A percentile compares a stretch with the other conserved stretches of the same genome.
Evolutionary conservation across 2,797 vertebrate species (phyloP).

Genomic region (Percopsis omiscomaycus): DNA sequence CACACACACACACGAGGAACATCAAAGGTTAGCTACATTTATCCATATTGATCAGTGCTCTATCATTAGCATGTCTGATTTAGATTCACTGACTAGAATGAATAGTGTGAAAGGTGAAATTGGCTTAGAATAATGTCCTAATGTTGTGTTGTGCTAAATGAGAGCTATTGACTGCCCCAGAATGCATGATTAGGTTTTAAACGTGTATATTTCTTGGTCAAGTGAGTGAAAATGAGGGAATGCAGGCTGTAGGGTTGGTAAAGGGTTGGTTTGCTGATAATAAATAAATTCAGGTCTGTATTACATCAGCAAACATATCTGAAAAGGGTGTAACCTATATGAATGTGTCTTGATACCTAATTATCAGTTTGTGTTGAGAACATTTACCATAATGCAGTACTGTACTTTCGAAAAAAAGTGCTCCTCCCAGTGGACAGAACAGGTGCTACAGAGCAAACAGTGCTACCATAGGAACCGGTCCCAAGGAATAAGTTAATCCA

Average conservation of each 20-base stretch:
- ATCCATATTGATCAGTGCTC: conserved; percentile 1
- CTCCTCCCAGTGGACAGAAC: conserved; percentile 64
- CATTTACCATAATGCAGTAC: conserved; percentile 13
- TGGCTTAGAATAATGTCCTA: background rate
- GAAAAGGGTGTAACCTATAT: conserved; percentile 1
- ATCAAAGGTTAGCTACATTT: background rate
- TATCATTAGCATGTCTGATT: background rate
- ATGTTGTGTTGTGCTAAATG: background rate
- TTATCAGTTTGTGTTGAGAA: background rate
- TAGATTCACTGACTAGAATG: conserved; percentile 1
- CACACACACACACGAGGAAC: background rate
- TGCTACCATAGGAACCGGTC: conserved; percentile 45
- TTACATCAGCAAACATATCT: background rate
- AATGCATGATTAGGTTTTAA: background rate
- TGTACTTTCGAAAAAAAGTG: background rate
- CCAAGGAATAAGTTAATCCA: conserved; percentile 56
- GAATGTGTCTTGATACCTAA: background rate
- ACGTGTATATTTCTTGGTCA: background rate
- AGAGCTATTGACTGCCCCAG: background rate
- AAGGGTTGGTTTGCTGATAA: too few species aligned
- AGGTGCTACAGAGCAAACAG: conserved; percentile 20
- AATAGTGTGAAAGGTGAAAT: conserved; percentile 1
- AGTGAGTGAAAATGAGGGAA: too few species aligned
- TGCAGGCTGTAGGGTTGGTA: too few species aligned
- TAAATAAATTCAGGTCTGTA: background rate